Conservation (phyloP, 2,888 invertebrate species). For the Chydorus sphaericus region DNA sequence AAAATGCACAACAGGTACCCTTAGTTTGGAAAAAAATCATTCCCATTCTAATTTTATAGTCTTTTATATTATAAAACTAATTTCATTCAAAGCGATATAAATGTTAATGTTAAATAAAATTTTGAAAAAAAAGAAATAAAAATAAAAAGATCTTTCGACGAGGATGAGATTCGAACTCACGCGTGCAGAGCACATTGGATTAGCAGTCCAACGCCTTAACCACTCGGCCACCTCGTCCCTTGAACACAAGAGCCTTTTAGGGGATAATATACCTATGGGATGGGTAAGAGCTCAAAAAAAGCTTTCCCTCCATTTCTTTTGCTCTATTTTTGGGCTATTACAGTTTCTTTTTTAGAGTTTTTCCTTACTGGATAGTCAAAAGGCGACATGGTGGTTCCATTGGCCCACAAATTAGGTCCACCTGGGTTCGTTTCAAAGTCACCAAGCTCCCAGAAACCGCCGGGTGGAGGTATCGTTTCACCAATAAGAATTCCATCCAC, state of each 20-base stretch:
- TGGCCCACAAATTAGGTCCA: slow-evolving; percentile 14
- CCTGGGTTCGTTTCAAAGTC: slow-evolving; percentile 3
- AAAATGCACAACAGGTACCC: too few relatives aligned
- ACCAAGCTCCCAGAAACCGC: slow-evolving; percentile 17
- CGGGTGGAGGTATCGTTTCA: slow-evolving; percentile 12
- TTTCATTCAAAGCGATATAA: too few relatives aligned
- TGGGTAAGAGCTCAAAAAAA: too few relatives aligned
- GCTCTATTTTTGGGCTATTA: too few relatives aligned
- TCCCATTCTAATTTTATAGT: too few relatives aligned
- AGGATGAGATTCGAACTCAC: slow-evolving; percentile 67
- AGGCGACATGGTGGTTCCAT: slow-evolving; percentile 14
- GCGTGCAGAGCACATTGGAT: slow-evolving; percentile 74
- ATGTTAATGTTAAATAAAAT: too few relatives aligned
- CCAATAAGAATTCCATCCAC: slow-evolving; percentile 12
- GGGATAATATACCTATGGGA: too few relatives aligned
- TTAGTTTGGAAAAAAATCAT: too few relatives aligned
- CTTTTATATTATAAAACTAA: too few relatives aligned
- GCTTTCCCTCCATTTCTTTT: too few relatives aligned
- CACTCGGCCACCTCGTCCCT: slow-evolving; percentile 67
- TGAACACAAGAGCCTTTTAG: too few relatives aligned
- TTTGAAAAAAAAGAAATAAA: background rate
- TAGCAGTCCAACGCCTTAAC: slow-evolving; percentile 75
- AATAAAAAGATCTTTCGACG: slow-evolving; percentile 21
- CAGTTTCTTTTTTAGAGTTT: background rate
- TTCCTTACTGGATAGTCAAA: slow-evolving; percentile 16